Percentiles rank a stretch among this genome's conserved stretches.
Evolutionary conservation across 2,888 invertebrate species (phyloP).

Genomic region (Strigamia maritima): DNA sequence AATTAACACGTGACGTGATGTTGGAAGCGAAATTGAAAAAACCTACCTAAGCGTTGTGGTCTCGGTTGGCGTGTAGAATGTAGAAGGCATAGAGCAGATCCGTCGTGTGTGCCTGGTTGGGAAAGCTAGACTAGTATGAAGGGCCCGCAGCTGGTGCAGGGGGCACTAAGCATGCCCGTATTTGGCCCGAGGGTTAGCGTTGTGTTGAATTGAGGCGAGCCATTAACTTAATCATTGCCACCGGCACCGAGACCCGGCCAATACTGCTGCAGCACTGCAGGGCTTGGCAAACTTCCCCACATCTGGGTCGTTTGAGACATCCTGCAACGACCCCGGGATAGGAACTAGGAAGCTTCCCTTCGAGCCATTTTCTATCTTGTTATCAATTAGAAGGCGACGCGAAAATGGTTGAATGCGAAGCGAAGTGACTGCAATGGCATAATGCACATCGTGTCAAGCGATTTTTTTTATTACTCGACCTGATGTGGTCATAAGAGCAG

Average conservation of each 20-base stretch:
- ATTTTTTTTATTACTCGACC: background rate
- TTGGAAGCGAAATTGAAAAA: too few species aligned
- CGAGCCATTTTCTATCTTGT: too few species aligned
- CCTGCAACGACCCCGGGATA: background rate
- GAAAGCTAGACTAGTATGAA: background rate
- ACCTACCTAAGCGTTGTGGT: too few species aligned
- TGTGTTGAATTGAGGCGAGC: conserved; percentile 35
- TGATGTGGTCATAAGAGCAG: background rate
- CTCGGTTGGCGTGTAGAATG: too few species aligned
- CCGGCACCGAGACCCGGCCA: background rate
- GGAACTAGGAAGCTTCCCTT: too few species aligned
- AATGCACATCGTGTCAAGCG: background rate
- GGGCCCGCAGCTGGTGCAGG: background rate
- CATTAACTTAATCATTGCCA: conserved; percentile 36
- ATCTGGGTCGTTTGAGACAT: background rate
- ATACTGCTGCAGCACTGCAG: background rate
- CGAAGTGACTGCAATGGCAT: background rate
- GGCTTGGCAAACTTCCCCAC: conserved; percentile 2
- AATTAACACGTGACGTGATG: too few species aligned
- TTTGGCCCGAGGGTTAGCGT: background rate
- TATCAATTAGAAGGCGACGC: background rate
- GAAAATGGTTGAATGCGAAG: background rate
- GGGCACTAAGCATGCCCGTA: background rate
- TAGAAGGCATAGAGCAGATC: background rate
- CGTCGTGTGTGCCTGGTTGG: background rate